Percentiles rank a stretch among this genome's conserved stretches.
Conservation (phyloP, 2,113 vertebrate species). For the Phrynosoma blainvillii region DNA sequence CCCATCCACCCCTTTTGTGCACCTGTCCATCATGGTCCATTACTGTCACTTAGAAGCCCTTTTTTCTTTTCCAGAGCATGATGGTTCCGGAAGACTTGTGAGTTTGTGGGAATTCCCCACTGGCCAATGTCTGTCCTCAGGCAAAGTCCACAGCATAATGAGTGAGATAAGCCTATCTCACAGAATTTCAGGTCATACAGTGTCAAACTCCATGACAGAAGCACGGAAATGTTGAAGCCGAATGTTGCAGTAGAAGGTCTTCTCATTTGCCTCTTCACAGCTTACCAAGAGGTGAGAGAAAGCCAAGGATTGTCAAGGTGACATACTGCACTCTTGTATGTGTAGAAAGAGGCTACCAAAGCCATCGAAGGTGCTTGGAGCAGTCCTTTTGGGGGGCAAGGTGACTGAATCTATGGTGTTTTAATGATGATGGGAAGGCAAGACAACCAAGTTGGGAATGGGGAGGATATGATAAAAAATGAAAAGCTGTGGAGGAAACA, state of each 20-base stretch:
- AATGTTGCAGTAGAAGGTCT: background rate
- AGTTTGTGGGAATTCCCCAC: background rate
- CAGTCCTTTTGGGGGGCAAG: background rate
- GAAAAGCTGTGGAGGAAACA: no score
- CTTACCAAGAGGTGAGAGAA: background rate
- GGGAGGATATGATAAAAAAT: background rate
- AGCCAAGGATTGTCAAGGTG: background rate
- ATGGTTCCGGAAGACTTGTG: background rate
- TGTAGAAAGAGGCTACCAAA: background rate
- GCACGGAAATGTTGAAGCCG: background rate
- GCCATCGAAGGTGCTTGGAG: no score
- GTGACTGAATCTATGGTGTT: background rate
- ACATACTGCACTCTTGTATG: background rate
- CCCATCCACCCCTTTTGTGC: background rate
- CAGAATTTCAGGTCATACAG: background rate
- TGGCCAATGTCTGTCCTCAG: background rate
- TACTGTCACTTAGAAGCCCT: no score
- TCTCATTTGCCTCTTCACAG: background rate
- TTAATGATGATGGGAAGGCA: background rate
- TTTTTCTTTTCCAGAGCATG: background rate
- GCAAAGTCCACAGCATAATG: conserved; percentile 11
- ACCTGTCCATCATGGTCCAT: background rate
- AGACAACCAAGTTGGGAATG: background rate
- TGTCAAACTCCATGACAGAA: background rate
- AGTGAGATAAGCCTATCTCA: background rate